These are phyloP conservation scores for Oscheius sp. DNA, from an alignment of 2,888 invertebrate genomes.

Conservation along the genomic window DNA sequence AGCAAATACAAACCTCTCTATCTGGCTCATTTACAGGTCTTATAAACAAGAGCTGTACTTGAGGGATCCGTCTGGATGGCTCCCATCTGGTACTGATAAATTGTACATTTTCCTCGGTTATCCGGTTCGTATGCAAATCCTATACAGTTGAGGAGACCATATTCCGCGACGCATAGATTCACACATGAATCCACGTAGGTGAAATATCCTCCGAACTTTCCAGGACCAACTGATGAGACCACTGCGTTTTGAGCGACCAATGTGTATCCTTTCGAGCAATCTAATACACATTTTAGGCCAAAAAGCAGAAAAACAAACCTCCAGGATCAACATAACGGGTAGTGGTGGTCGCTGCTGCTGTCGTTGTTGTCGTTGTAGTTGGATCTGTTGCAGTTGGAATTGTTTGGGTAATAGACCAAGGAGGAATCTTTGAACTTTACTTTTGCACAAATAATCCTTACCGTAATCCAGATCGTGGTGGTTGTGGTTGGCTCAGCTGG, in stretches of 20 bases:
- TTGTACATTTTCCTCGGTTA: constrained; percentile 34
- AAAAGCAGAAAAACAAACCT: neutral
- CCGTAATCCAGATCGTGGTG: neutral
- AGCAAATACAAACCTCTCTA: neutral
- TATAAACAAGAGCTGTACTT: constrained; percentile 19
- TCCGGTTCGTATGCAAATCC: constrained; percentile 32
- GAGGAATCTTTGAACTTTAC: constrained; percentile 14
- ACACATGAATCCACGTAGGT: constrained; percentile 29
- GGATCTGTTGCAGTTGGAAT: neutral
- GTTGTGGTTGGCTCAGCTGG: neutral
- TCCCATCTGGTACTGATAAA: constrained; percentile 32
- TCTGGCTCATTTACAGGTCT: neutral
- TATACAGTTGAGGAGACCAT: constrained; percentile 24
- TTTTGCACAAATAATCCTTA: no score
- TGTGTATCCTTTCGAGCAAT: constrained; percentile 7
- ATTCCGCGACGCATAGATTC: constrained; percentile 25
- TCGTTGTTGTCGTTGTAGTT: neutral
- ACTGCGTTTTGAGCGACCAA: constrained; percentile 14
- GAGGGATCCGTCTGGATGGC: constrained; percentile 13
- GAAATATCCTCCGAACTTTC: constrained; percentile 39
- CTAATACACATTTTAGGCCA: neutral
- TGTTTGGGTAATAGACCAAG: neutral
- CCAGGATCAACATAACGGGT: constrained; percentile 15
- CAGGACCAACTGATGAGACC: constrained; percentile 26
- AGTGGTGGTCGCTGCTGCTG: no score